Conservation (phyloP, 2,888 invertebrate genomes). For the Xylota sylvarum region DNA sequence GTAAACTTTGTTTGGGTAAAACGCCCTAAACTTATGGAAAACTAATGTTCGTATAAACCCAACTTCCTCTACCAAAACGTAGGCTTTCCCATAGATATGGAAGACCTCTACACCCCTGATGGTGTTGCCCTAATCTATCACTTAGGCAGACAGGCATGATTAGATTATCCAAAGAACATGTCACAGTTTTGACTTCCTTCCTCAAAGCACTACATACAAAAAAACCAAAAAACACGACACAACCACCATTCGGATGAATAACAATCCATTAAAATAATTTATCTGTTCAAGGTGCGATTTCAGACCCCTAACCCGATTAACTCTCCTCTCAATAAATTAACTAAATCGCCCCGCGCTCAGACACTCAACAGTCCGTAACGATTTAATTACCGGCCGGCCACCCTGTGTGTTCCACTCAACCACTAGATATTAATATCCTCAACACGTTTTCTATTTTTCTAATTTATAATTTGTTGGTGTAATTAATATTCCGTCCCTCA, state of each 20-base stretch:
- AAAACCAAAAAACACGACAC: neutral
- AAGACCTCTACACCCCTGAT: too few species aligned
- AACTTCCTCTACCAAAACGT: too few species aligned
- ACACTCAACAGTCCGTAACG: slow-evolving; percentile 71
- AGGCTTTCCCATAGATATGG: too few species aligned
- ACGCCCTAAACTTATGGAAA: too few species aligned
- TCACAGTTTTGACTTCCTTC: too few species aligned
- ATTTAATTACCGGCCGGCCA: slow-evolving; percentile 66
- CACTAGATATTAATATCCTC: slow-evolving; percentile 74
- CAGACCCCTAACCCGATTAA: slow-evolving; percentile 22
- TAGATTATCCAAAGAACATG: too few species aligned
- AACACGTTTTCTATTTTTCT: slow-evolving; percentile 77
- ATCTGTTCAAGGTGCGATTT: slow-evolving; percentile 35
- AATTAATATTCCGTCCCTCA: slow-evolving; percentile 75
- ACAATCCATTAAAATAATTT: slow-evolving; percentile 17
- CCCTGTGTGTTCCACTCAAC: slow-evolving; percentile 31
- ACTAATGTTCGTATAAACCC: too few species aligned
- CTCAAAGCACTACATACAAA: too few species aligned
- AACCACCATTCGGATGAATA: slow-evolving; percentile 9
- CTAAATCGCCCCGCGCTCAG: slow-evolving; percentile 36
- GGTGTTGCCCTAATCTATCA: too few species aligned
- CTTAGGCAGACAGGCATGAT: too few species aligned
- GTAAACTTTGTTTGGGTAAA: too few species aligned
- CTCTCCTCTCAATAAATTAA: slow-evolving; percentile 59
- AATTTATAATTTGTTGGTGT: slow-evolving; percentile 74